phyloP scores from a whole-genome alignment of 2,888 invertebrate genomes.

The Andrena chrysosceles region DNA sequence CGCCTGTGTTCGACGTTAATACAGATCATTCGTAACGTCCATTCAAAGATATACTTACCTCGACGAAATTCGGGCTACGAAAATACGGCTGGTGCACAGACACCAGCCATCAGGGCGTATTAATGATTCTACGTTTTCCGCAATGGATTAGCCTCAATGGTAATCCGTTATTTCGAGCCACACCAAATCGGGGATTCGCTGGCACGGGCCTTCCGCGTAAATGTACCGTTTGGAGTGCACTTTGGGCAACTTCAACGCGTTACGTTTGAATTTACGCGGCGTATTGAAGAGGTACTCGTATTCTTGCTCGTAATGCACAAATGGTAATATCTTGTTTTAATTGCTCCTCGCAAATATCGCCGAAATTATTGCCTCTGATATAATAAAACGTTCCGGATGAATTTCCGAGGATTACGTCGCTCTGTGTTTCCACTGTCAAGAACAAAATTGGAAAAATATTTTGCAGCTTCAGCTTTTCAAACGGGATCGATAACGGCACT shows the following conservation, averaged over 20 bases:
- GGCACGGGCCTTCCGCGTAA: neutral
- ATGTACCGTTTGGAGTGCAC: slow-evolving; percentile 9
- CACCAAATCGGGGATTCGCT: slow-evolving; percentile 16
- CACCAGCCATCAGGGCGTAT: slow-evolving; percentile 42
- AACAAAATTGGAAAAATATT: slow-evolving; percentile 16
- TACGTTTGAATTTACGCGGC: neutral
- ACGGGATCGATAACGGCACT: slow-evolving; percentile 6
- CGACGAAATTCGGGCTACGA: neutral
- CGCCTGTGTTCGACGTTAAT: neutral
- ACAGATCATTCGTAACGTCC: neutral
- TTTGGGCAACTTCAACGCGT: slow-evolving; percentile 1
- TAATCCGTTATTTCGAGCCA: slow-evolving; percentile 62
- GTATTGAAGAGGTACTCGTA: neutral
- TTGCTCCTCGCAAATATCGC: neutral
- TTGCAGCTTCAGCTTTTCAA: slow-evolving; percentile 15
- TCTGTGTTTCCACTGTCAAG: neutral
- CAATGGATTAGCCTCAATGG: slow-evolving; percentile 49
- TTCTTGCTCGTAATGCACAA: neutral
- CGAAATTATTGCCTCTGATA: neutral
- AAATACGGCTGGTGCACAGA: slow-evolving; percentile 15
- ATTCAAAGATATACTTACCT: neutral
- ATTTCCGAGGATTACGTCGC: neutral
- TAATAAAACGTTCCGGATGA: neutral
- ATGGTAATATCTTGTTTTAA: neutral
- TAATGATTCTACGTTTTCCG: slow-evolving; percentile 61